These are phyloP conservation scores for Gryllus bimaculatus DNA, from an alignment of 1,140 invertebrate species.

Conservation along the genomic window DNA sequence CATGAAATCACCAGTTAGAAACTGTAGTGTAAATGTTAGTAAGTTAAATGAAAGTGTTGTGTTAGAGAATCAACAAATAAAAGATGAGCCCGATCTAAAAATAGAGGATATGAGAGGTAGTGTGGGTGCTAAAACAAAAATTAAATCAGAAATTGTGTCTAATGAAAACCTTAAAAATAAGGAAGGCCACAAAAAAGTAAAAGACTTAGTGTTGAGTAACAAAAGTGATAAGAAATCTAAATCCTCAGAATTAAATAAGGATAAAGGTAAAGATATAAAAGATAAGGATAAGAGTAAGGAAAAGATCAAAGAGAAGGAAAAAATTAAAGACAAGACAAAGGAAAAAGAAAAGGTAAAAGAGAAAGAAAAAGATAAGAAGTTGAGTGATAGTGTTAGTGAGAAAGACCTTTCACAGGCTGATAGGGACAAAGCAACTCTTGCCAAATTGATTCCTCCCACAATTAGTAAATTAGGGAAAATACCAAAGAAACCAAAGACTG, in stretches of 20 bases:
- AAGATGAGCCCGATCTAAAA: not conserved
- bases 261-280: constrained; percentile 26
- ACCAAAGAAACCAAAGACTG: constrained; percentile 50
- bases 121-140: not conserved
- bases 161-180: constrained; percentile 25
- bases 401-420: constrained; percentile 38
- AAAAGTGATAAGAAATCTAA: not conserved
- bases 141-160: constrained; percentile 25
- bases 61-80: not conserved
- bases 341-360: constrained; percentile 32
- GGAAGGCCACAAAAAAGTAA: constrained; percentile 8
- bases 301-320: constrained; percentile 38
- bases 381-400: constrained; percentile 17
- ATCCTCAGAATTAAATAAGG: not conserved
- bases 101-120: not conserved
- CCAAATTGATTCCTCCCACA: constrained; percentile 52
- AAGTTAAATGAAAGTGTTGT: not conserved
- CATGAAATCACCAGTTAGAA: constrained; percentile 20
- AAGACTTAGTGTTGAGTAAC: not conserved
- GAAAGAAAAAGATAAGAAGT: constrained; percentile 22
- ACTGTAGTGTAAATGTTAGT: not conserved
- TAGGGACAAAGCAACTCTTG: constrained; percentile 55
- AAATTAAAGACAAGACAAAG: constrained; percentile 37
- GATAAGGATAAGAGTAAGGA: constrained; percentile 36
- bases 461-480: constrained; percentile 61